These are phyloP conservation scores for Archaeoteleia sp. DNA, from an alignment of 2,888 invertebrate species.

Conservation along the genomic window DNA sequence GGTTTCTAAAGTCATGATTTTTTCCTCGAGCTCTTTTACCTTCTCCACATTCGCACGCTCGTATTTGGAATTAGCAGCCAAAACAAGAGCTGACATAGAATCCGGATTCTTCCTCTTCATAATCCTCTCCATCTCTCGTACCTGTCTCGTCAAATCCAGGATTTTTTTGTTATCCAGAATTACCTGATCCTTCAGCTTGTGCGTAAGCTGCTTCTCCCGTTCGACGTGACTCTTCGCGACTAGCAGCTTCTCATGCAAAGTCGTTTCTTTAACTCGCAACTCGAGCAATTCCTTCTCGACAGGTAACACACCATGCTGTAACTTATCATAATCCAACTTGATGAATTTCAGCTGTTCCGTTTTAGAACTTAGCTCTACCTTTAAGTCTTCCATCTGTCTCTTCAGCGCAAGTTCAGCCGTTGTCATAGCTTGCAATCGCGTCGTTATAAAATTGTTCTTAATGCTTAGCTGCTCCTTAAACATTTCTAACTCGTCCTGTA, in stretches of 20 bases:
- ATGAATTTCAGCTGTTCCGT: slow-evolving; percentile 66
- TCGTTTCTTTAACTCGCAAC: slow-evolving; percentile 63
- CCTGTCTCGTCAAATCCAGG: slow-evolving; percentile 86
- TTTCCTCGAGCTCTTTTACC: slow-evolving; percentile 81
- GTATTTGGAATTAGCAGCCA: slow-evolving; percentile 70
- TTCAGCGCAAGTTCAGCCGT: slow-evolving; percentile 65
- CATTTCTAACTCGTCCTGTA: slow-evolving; percentile 65
- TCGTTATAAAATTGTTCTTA: slow-evolving; percentile 70
- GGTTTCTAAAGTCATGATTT: slow-evolving; percentile 82
- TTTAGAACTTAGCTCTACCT: slow-evolving; percentile 68
- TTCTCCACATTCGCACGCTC: slow-evolving; percentile 68
- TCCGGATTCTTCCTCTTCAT: slow-evolving; percentile 87
- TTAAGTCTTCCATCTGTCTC: slow-evolving; percentile 68
- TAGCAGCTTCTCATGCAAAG: slow-evolving; percentile 65
- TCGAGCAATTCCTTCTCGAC: slow-evolving; percentile 70
- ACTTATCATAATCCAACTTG: slow-evolving; percentile 65
- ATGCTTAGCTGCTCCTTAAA: slow-evolving; percentile 70
- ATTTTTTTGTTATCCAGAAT: slow-evolving; percentile 77
- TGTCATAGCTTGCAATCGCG: slow-evolving; percentile 67
- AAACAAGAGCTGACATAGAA: slow-evolving; percentile 85
- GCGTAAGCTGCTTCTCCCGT: slow-evolving; percentile 69
- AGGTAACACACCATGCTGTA: slow-evolving; percentile 65
- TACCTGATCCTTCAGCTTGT: slow-evolving; percentile 71
- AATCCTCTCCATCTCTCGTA: slow-evolving; percentile 89
- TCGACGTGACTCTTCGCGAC: slow-evolving; percentile 67